Conservation (phyloP, 2,113 vertebrate genomes). For the Circaetus cinerascens region DNA sequence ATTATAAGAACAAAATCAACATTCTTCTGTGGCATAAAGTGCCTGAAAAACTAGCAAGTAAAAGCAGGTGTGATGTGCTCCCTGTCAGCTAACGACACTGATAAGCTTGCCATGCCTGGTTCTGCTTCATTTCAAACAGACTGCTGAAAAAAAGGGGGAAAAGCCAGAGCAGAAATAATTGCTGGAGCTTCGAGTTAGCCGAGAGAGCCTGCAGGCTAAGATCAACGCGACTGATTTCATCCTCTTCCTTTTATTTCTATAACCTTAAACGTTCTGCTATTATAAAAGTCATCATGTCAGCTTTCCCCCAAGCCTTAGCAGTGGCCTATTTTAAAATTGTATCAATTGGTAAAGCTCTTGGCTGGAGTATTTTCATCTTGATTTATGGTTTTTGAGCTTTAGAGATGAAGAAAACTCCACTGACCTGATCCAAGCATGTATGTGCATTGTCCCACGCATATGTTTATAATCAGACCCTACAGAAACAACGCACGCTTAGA, state of each 20-base stretch:
- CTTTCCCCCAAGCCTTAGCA: constrained; percentile 75
- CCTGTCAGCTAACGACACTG: constrained; percentile 77
- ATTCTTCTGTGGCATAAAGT: constrained; percentile 79
- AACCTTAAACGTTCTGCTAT: constrained; percentile 85
- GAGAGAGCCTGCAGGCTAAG: constrained; percentile 81
- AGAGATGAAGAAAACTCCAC: constrained; percentile 63
- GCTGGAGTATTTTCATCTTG: constrained; percentile 77
- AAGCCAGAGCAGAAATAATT: constrained; percentile 83
- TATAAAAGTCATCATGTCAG: constrained; percentile 82
- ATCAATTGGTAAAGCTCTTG: constrained; percentile 77
- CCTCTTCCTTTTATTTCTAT: constrained; percentile 82
- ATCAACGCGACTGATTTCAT: constrained; percentile 83
- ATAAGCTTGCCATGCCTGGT: constrained; percentile 76
- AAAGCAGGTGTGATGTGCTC: constrained; percentile 79
- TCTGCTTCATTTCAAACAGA: constrained; percentile 85
- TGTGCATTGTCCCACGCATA: neutral
- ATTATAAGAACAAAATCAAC: constrained; percentile 77
- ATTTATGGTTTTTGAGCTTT: constrained; percentile 70
- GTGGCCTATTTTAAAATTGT: constrained; percentile 79
- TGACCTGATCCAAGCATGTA: constrained; percentile 23
- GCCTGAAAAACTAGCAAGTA: constrained; percentile 76
- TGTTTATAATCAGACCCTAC: constrained; percentile 52
- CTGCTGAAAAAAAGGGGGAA: constrained; percentile 64
- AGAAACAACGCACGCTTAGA: neutral
- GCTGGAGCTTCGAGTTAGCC: constrained; percentile 77